Base-by-base conservation (phyloP, 2,888 invertebrate genomes). In the Folsomia candida region DNA sequence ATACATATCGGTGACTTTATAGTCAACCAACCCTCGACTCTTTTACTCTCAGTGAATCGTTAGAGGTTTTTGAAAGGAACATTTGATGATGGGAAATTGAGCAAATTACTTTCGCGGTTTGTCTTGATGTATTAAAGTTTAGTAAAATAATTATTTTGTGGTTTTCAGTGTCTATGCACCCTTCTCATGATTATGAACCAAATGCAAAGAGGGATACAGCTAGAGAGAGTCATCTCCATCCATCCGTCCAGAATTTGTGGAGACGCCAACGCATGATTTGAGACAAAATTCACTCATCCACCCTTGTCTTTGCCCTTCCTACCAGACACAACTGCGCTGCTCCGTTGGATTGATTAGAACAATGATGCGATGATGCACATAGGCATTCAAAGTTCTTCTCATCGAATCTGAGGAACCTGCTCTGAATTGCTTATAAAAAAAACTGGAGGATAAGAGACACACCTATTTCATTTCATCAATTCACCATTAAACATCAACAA, bases 81-180 rank as follows among this genome's bases (percentile, higher is more conserved):
- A 64, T 51, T 64, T 64, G 60, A 70, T 69, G 75, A 71, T 70
- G 72, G 66, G 71, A 73, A 76, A 76, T 76, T 76, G 70, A 71
- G 73, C 72, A 77, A 77, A 77, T 76, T 76, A 75, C 77, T 71
- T 62, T 63, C 71, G 77, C 72, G 77, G 77, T 74, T 74, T 74
- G 64, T 66, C 71, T 73, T 72, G 68, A 64, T 70, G 70, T 68
- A 70, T 74, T 58, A 72, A 69, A 67, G 71, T 72, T 74, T 72
- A 71, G 73, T 69, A 70, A 75, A 75, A 75, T 75, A 75, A 75
- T 75, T 75, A 73, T 71, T 72, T 73, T 75, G 75, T 75, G 75
- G 75, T 75, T 75, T 73, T 62, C 71, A 72, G 71, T 73, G 74
- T 74, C 74, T 74, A 70, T 68, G 69, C 73, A n/a, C n/a, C n/a